Percentiles rank a stretch among this genome's conserved stretches.
Evolutionary conservation across 2,797 vertebrate genomes (phyloP).

Genomic region (Psittacula echo): DNA sequence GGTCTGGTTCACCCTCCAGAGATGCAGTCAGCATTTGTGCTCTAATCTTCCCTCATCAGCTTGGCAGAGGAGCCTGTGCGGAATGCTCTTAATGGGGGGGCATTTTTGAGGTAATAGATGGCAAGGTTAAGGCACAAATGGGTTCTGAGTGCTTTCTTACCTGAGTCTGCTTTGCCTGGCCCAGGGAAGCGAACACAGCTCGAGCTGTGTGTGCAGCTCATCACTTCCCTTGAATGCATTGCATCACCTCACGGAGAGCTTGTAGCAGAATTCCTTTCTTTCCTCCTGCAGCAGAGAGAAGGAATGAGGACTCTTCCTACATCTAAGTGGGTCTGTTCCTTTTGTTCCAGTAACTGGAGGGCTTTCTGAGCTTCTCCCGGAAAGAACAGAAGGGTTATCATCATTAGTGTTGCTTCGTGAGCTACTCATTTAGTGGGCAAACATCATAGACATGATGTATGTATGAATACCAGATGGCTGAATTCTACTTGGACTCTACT

Average conservation of each 20-base stretch:
- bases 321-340: neutral
- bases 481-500: conserved; percentile 5
- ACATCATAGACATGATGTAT: neutral
- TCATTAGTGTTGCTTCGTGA: conserved; percentile 19
- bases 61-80: neutral
- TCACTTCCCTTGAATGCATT: rapidly evolving
- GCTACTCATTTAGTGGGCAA: neutral
- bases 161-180: rapidly evolving
- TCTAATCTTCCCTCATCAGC: rapidly evolving
- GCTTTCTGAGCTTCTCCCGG: neutral
- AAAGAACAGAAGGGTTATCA: conserved; percentile 44
- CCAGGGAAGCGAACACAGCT: neutral
- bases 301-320: neutral
- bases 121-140: neutral
- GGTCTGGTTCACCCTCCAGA: neutral
- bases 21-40: neutral
- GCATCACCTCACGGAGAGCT: neutral
- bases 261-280: neutral
- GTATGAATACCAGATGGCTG: conserved; percentile 31
- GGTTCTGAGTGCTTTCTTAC: neutral
- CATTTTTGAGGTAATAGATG: neutral
- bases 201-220: rapidly evolving
- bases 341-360: neutral
- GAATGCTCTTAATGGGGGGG: neutral
- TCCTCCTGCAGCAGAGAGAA: neutral